phyloP scores from a whole-genome alignment of 2,888 invertebrate genomes.

The Rosalia funebris region DNA sequence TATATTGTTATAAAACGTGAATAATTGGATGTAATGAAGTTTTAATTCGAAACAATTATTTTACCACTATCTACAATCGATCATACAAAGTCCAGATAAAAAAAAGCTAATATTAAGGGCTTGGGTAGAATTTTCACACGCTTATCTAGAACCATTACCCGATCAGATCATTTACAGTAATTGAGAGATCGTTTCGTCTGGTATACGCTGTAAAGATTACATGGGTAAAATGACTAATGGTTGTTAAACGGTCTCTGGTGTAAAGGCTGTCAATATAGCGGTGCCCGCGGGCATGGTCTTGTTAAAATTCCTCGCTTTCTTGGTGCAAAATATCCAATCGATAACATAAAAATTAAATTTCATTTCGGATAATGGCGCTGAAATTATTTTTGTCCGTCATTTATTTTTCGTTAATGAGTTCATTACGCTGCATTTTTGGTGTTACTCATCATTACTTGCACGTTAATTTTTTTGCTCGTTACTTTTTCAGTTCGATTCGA shows the following conservation, averaged over 20 bases:
- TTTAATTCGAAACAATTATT: constrained; percentile 9
- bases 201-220: constrained; percentile 26
- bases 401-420: constrained; percentile 28
- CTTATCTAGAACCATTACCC: constrained; percentile 7
- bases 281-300: constrained; percentile 44
- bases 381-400: constrained; percentile 33
- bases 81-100: neutral
- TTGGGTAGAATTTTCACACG: constrained; percentile 11
- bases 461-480: constrained; percentile 9
- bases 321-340: constrained; percentile 39
- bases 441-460: neutral
- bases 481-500: constrained; percentile 1
- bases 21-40: neutral
- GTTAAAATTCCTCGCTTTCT: constrained; percentile 50
- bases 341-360: constrained; percentile 32
- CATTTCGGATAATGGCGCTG: constrained; percentile 37
- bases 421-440: constrained; percentile 25
- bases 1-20: neutral
- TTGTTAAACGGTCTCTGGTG: constrained; percentile 45
- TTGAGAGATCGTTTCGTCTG: constrained; percentile 20
- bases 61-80: neutral
- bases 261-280: constrained; percentile 41
- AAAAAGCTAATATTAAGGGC: neutral
- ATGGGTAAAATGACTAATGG: constrained; percentile 51
- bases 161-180: constrained; percentile 20